These are phyloP conservation scores for Carabus problematicus DNA, from an alignment of 2,888 invertebrate genomes.

Conservation along the genomic window DNA sequence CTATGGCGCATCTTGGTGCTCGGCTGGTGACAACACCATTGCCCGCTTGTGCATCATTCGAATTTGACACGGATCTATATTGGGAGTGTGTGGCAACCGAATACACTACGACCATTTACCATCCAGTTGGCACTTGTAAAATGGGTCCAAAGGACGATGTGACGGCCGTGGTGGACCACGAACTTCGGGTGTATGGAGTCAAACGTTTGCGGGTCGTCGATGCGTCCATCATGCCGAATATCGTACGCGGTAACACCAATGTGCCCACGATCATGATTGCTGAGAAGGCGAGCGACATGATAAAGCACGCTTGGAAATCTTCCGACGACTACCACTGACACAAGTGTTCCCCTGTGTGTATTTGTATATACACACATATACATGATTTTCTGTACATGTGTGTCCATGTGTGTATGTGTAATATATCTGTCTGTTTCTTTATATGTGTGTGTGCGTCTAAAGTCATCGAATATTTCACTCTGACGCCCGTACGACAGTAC, in stretches of 20 bases:
- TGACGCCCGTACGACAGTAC: too few relatives aligned
- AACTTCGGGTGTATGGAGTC: slow-evolving; percentile 69
- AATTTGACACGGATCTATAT: slow-evolving; percentile 71
- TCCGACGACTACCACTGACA: neutral
- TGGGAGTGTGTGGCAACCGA: slow-evolving; percentile 70
- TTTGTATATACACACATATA: neutral
- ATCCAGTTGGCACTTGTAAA: slow-evolving; percentile 74
- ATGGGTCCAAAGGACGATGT: slow-evolving; percentile 71
- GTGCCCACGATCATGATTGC: slow-evolving; percentile 59
- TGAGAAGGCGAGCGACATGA: slow-evolving; percentile 58
- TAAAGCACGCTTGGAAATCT: slow-evolving; percentile 48
- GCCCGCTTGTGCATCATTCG: slow-evolving; percentile 64
- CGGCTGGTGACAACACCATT: slow-evolving; percentile 64
- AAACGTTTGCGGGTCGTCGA: slow-evolving; percentile 71
- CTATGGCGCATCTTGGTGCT: slow-evolving; percentile 66
- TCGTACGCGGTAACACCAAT: slow-evolving; percentile 61
- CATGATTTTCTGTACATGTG: too few relatives aligned
- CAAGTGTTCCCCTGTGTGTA: too few relatives aligned
- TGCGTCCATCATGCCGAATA: slow-evolving; percentile 71
- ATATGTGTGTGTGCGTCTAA: neutral
- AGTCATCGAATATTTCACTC: too few relatives aligned
- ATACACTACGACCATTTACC: slow-evolving; percentile 75
- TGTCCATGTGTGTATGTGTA: neutral
- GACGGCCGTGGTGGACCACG: slow-evolving; percentile 71
- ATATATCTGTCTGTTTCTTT: neutral